Base-by-base conservation (phyloP, 2,797 vertebrate species). In the Esox lucius region DNA sequence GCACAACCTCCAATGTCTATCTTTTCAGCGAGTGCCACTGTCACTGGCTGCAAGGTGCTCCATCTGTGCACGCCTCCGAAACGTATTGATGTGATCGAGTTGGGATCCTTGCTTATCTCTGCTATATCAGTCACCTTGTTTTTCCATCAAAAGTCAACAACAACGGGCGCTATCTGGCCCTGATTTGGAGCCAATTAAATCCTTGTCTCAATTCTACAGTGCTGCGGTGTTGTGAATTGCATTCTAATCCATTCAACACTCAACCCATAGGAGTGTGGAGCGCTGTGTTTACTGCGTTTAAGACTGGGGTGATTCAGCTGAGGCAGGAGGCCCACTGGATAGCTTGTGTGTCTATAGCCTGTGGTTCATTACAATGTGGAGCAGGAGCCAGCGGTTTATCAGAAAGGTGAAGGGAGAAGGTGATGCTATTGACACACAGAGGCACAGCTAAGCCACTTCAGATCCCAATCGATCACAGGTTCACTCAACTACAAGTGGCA, bases 71-170 rank as follows among this genome's bases (percentile, higher is more conserved):
- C 80, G 61, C 77, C 75, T 56, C 48, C 3, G 59, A 1, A 78
- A 79, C 74, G 61, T 87, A 88, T 91, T 49, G 90, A 90, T 74
- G 85, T 15, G 73, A 91, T 91, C 66, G 86, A 87, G 87, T 89
- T 79, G 83, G 74, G 78, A 79, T 88, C 85, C 26, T 48, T 83
- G 87, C 89, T 91, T 92, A 92, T 92, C 91, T 28, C 79, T 49
- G n/a, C 89, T 75, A 86, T 86, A 90, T 91, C 90, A 83, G 91
- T 91, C 90, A 92, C 90, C 91, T 91, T 92, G 89, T 84, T 84
- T 72, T 84, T 81, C 85, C 77, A 89, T 89, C 88, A 90, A 81
- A 87, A 84, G 87, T 86, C 84, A 88, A 88, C 88, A 88, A 88
- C 88, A 84, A 74, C 64, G 19, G 19, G 68, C 17, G 73, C 86